Percentiles rank a stretch among this genome's conserved stretches.
phyloP scores from a whole-genome alignment of 2,888 invertebrate genomes.

The Plusia festucae region DNA sequence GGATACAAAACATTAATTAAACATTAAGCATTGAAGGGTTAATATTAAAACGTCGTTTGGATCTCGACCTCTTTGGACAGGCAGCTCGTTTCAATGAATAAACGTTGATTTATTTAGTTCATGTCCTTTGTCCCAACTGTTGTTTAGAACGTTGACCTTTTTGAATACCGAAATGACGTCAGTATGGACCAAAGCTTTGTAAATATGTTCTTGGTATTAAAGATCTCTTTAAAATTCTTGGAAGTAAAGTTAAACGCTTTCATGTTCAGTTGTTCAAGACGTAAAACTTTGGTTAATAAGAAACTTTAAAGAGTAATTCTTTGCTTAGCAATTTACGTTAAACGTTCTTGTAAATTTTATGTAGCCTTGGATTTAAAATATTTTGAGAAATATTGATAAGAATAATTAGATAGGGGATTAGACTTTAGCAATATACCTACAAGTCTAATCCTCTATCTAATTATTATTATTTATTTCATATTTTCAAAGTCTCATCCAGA shows the following conservation, averaged over 20 bases:
- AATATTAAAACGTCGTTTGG: slow-evolving; percentile 42
- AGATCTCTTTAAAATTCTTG: neutral
- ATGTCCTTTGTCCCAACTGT: slow-evolving; percentile 11
- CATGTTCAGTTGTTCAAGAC: too few species aligned
- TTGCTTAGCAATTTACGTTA: too few species aligned
- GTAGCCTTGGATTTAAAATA: too few species aligned
- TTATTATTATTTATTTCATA: too few species aligned
- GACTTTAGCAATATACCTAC: too few species aligned
- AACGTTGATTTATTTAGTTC: slow-evolving; percentile 24
- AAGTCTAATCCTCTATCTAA: too few species aligned
- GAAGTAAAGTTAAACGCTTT: neutral
- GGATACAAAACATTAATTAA: slow-evolving; percentile 41
- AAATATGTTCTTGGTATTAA: neutral
- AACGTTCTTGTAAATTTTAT: too few species aligned
- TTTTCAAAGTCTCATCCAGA: too few species aligned
- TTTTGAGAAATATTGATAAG: too few species aligned
- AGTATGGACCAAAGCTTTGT: neutral
- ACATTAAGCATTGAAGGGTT: slow-evolving; percentile 37
- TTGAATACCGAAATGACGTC: slow-evolving; percentile 7
- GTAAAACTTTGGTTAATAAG: neutral
- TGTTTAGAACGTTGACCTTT: slow-evolving; percentile 1
- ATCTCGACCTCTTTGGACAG: slow-evolving; percentile 19
- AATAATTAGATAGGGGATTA: too few species aligned
- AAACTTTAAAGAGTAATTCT: neutral
- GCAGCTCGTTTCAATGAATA: slow-evolving; percentile 12